Evolutionary conservation across 2,113 vertebrate species (phyloP), one percentile per base, ranked within the genome.

Genomic region (Corydoras maculifer): DNA sequence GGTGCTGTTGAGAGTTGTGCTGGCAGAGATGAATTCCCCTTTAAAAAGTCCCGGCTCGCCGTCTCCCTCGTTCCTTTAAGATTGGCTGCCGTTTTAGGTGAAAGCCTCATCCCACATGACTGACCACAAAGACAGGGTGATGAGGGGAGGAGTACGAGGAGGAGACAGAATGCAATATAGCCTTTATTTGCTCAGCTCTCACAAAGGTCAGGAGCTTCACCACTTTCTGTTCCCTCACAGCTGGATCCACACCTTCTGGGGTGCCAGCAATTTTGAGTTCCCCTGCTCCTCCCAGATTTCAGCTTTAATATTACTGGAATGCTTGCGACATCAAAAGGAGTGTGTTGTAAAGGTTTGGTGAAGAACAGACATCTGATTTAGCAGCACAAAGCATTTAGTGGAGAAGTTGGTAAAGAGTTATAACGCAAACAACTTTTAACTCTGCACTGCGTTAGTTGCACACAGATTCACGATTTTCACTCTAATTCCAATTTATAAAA

Each of bases 91-190:
- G 58, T 31, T 65, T 62, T 35, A 66, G 31, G 32, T 57, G 60
- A 43, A 43, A 65, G 71, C 29, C 58, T 14, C 54, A 68, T 25
- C 65, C 72, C 65, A 62, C 65, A 74, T 68, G 65, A 30, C 72
- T 74, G 72, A 68, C 50, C 72, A 57, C 50, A 57, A 68, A 60
- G 50, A 29, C 25, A 10, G 30, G 63, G 14, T 25, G 63, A 55
- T 35, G 57, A 59, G 63, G 55, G 63, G 68, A 51, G 63, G 57
- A 67, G 58, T 53, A 62, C 2, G 49, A 61, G 31, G 64, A 62
- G 64, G 58, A 68, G 65, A 60, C n/a, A 7, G 31, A 66, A 31
- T 12, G 3, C 14, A 32, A 14, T 43, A 32, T 35, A 50, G 50
- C 12, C 43, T 29, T 54, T 18, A 62, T 67, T n/a, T 61, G 14